These are phyloP conservation scores for Anguilla obscura DNA, from an alignment of 2,797 vertebrate species.

Conservation along the genomic window DNA sequence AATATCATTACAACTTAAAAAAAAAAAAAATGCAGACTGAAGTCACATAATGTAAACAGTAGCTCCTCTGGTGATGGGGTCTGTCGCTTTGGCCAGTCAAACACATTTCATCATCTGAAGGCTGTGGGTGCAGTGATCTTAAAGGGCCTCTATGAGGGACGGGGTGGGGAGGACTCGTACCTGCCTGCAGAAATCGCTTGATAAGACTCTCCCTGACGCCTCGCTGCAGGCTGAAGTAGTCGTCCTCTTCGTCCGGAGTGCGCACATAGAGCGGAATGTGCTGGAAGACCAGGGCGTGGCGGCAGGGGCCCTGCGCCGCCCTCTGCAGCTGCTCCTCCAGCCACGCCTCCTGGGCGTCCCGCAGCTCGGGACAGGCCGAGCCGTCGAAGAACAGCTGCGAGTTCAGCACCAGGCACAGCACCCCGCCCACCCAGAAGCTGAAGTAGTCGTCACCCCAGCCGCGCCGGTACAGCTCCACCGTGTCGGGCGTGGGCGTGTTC, in stretches of 20 bases:
- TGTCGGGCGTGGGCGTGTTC: conserved; percentile 81
- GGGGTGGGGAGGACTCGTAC: conserved; percentile 45
- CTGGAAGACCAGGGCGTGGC: conserved; percentile 87
- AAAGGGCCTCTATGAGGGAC: background rate
- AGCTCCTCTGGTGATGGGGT: background rate
- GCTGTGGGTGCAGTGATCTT: background rate
- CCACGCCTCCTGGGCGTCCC: conserved; percentile 87
- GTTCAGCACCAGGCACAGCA: conserved; percentile 92
- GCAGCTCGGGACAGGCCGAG: conserved; percentile 79
- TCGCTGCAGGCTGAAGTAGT: conserved; percentile 90
- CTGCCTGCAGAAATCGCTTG: conserved; percentile 84
- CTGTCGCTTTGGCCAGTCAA: background rate
- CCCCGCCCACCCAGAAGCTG: conserved; percentile 93
- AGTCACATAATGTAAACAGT: background rate
- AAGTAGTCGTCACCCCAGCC: conserved; percentile 96
- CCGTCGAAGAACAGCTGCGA: conserved; percentile 87
- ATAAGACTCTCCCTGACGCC: conserved; percentile 75
- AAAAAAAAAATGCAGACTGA: background rate
- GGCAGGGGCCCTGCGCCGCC: conserved; percentile 67
- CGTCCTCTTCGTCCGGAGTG: conserved; percentile 79
- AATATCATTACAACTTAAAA: background rate
- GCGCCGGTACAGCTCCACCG: conserved; percentile 76
- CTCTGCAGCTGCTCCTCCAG: conserved; percentile 79
- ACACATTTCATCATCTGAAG: background rate
- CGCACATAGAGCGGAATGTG: conserved; percentile 90